Evolutionary conservation across 2,888 invertebrate genomes (phyloP), one percentile per base, ranked within the genome.

Genomic region (Tipula helvola): DNA sequence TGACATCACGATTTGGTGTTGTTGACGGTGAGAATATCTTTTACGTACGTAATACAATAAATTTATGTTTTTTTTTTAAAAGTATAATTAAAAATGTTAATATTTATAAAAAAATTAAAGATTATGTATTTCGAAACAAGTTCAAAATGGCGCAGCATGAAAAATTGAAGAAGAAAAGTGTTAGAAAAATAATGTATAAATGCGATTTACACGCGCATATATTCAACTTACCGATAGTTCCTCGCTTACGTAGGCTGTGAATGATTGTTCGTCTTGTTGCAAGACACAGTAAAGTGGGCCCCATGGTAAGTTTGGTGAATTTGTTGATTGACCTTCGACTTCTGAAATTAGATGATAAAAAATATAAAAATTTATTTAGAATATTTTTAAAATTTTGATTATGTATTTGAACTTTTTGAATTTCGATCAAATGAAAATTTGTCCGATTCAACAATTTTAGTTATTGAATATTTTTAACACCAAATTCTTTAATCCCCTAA

Each of bases 261-360:
- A 93, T 85, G 94, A 94, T 90, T 94, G 94, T 89, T 95, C 94
- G 90, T 95, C 94, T 90, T 95, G 95, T 87, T 95, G 93, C 87
- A 95, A 92, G 42, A 95, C 95, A 91, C 95, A 95, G 91, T 95
- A 95, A 90, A 93, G 93, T 36, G 95, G 95, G 89, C 95, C 94
- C 95, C 95, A 95, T 71, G 91, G 91, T 86, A 91, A 88, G 86
- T 90, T 89, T 88, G 90, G 90, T 57, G 89, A 89, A 86, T 90
- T 89, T 87, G 92, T 92, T 87, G 93, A 91, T 88, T 91, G 91
- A 12, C 91, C 91, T 88, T 92, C 92, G 42, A 90, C 89, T 90
- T 92, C 92, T 92, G 89, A 0, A 90, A 90, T 57, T 36, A 86
- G 44, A 10, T 39, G 39, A 39, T 39, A 39, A 7, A 39, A 39